Conservation (phyloP, 2,113 vertebrate genomes). For the Grallaria varia region DNA sequence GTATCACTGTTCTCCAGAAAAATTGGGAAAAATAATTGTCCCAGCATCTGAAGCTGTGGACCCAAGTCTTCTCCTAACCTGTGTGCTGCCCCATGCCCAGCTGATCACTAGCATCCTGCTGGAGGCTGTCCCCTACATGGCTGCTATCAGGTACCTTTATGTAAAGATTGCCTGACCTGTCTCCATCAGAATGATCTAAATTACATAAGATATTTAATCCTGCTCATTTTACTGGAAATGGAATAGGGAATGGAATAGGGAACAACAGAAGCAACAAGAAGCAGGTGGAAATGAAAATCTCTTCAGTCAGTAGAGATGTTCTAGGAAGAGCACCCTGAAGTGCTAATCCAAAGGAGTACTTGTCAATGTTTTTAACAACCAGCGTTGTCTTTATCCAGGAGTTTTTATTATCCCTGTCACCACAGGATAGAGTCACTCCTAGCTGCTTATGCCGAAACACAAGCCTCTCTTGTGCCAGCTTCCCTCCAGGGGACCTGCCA, state of each 20-base stretch:
- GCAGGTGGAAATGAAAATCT: not conserved
- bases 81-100: not conserved
- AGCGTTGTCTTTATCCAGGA: not conserved
- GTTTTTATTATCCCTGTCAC: not conserved
- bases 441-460: not conserved
- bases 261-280: not conserved
- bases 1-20: not conserved
- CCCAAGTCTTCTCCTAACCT: not conserved
- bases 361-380: not conserved
- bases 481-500: not conserved
- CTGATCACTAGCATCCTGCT: not conserved
- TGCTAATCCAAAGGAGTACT: not conserved
- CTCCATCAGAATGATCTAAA: not conserved
- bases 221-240: not conserved
- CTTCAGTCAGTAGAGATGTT: not conserved
- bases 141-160: not conserved
- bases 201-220: not conserved
- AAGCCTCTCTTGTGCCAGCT: not conserved
- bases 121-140: not conserved
- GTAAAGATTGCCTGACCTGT: not conserved
- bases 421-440: not conserved
- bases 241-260: not conserved
- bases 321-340: not conserved
- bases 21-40: not conserved
- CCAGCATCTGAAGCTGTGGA: not conserved